A percentile compares a stretch with the other conserved stretches of the same genome.
These are phyloP conservation scores for Hypanus sabinus DNA, from an alignment of 2,113 vertebrate genomes.

Conservation along the genomic window DNA sequence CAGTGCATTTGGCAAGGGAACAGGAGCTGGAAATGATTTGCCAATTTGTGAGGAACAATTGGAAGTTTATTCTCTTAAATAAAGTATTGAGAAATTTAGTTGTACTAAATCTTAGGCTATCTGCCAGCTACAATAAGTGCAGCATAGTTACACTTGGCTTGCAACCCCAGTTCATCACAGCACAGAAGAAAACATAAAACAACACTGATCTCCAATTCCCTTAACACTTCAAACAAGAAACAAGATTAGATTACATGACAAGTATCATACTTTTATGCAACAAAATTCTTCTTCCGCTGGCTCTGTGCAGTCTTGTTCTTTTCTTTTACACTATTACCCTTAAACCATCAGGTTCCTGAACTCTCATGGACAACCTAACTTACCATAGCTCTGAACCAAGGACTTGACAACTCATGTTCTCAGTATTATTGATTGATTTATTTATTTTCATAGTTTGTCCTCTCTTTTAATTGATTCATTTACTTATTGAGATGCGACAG, in stretches of 20 bases:
- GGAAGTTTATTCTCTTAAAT: constrained; percentile 22
- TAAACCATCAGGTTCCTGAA: too few species aligned
- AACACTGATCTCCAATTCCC: constrained; percentile 14
- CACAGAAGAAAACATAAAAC: background rate
- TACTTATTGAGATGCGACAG: too few species aligned
- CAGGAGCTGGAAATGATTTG: background rate
- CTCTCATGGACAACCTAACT: too few species aligned
- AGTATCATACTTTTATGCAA: constrained; percentile 18
- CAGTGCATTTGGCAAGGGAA: background rate
- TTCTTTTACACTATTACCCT: background rate
- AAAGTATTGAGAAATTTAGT: background rate
- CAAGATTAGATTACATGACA: constrained; percentile 15
- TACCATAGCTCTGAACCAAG: too few species aligned
- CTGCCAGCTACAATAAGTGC: background rate
- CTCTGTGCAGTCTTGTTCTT: background rate
- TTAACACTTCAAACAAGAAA: constrained; percentile 16
- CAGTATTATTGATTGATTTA: too few species aligned
- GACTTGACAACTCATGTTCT: too few species aligned
- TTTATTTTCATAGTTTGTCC: too few species aligned
- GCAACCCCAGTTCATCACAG: background rate
- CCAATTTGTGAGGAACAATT: background rate
- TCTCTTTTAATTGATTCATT: too few species aligned
- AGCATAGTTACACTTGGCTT: background rate
- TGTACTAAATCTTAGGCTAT: background rate
- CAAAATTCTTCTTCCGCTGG: background rate